Evolutionary conservation across 2,797 vertebrate genomes (phyloP).

Genomic region (Tauraco hartlaubi): DNA sequence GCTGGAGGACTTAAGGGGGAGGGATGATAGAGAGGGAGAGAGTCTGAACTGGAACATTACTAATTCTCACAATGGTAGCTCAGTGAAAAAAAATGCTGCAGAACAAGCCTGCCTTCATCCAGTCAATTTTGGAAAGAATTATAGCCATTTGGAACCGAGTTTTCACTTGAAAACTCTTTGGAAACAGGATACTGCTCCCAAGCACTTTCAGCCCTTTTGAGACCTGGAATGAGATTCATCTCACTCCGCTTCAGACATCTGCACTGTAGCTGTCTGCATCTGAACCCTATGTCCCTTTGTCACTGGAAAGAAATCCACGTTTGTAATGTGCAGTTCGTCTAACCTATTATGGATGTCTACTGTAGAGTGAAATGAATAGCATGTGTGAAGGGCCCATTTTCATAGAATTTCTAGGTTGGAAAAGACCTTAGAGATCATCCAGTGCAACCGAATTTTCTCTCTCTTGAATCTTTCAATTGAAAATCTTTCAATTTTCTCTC

Average conservation of each 20-base stretch:
- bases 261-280: background rate
- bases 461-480: no score
- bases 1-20: background rate
- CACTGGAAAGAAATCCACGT: background rate
- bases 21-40: background rate
- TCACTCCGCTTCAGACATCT: conserved; percentile 19
- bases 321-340: background rate
- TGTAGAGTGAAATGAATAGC: background rate
- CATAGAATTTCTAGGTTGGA: no score
- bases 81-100: conserved; percentile 48
- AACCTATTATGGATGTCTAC: background rate
- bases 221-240: conserved; percentile 22
- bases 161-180: conserved; percentile 47
- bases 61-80: conserved; percentile 49
- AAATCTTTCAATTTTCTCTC: background rate
- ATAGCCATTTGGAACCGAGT: conserved; percentile 10
- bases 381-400: background rate
- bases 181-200: conserved; percentile 49
- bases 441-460: no score
- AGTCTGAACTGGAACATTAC: conserved; percentile 4
- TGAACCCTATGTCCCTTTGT: background rate
- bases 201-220: conserved; percentile 30
- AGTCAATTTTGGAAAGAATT: conserved; percentile 56
- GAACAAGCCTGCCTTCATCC: conserved; percentile 56
- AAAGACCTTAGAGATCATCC: no score